Percentiles rank a stretch among this genome's conserved stretches.
phyloP scores from a whole-genome alignment of 2,113 vertebrate genomes.

The Dromaius novaehollandiae region DNA sequence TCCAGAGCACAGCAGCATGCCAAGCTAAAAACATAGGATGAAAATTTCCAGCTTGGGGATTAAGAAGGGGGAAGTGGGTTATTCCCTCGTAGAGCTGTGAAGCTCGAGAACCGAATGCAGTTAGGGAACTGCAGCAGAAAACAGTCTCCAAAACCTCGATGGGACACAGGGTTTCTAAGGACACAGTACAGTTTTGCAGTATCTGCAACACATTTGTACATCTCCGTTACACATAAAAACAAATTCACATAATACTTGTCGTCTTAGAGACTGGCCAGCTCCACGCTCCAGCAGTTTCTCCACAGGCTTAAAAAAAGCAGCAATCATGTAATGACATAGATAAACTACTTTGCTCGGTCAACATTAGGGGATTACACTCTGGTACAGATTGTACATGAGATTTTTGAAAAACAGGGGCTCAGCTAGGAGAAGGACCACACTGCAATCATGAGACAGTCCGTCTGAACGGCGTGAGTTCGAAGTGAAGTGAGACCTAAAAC shows the following conservation, averaged over 20 bases:
- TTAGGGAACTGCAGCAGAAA: background rate
- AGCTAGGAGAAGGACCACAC: background rate
- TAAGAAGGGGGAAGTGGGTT: background rate
- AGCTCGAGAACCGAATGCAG: background rate
- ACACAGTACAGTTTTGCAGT: background rate
- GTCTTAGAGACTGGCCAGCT: background rate
- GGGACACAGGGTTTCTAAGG: background rate
- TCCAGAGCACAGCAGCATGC: background rate
- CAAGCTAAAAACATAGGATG: background rate
- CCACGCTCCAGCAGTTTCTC: background rate
- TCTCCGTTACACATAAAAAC: background rate
- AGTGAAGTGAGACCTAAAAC: background rate
- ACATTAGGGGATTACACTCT: conserved; percentile 37
- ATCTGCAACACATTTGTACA: background rate
- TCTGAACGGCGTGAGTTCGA: fast-evolving
- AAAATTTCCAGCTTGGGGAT: background rate
- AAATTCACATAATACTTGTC: background rate
- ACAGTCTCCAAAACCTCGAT: background rate
- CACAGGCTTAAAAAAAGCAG: conserved; percentile 7
- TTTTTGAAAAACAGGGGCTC: background rate
- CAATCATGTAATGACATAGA: conserved; percentile 28
- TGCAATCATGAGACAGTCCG: background rate
- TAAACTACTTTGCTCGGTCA: conserved; percentile 10
- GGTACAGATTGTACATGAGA: background rate
- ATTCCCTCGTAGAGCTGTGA: background rate